Conservation (phyloP, 2,113 vertebrate genomes). For the Alethe castanea region DNA sequence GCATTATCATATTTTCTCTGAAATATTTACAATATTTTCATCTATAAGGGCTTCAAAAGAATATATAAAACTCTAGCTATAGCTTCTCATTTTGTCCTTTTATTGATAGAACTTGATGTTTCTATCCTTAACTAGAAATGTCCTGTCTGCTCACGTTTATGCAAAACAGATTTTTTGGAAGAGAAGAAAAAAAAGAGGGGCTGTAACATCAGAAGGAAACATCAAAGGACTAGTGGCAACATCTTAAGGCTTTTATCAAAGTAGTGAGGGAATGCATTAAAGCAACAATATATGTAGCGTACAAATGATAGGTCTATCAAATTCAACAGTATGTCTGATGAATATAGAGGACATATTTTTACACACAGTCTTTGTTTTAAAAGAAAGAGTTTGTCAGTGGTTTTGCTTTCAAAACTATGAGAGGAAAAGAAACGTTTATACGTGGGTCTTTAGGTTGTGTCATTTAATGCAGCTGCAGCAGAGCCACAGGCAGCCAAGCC, state of each 20-base stretch:
- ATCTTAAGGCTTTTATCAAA: slow-evolving; percentile 80
- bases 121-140: slow-evolving; percentile 66
- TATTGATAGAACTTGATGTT: slow-evolving; percentile 61
- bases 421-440: neutral
- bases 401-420: neutral
- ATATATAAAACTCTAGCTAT: neutral
- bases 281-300: slow-evolving; percentile 70
- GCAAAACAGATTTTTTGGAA: slow-evolving; percentile 70
- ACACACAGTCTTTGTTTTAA: slow-evolving; percentile 36
- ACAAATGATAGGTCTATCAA: slow-evolving; percentile 67
- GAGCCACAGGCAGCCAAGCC: neutral
- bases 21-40: neutral
- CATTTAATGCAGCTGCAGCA: neutral
- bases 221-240: slow-evolving; percentile 77
- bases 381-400: neutral
- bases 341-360: slow-evolving; percentile 60
- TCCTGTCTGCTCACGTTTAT: slow-evolving; percentile 74
- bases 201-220: slow-evolving; percentile 78
- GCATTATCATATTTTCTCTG: neutral
- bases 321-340: slow-evolving; percentile 58
- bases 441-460: neutral
- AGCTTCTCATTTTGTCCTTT: slow-evolving; percentile 21
- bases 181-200: slow-evolving; percentile 23
- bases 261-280: slow-evolving; percentile 80
- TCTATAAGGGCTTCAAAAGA: neutral